Base-by-base conservation (phyloP, 1,140 invertebrate species). In the Drosophila bifasciata region DNA sequence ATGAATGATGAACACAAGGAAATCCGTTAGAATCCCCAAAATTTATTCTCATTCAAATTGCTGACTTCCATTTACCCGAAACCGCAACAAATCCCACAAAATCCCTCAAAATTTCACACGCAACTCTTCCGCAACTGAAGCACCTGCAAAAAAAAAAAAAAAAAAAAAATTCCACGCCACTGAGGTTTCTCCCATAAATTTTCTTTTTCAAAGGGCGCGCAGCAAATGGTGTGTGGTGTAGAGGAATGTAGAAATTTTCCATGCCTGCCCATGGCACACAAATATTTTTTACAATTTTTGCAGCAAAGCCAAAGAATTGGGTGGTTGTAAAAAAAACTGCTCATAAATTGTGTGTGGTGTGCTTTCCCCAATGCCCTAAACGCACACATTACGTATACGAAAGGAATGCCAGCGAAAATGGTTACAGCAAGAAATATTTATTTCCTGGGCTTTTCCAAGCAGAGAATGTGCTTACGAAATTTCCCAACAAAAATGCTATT, bases 401-500 rank as follows among this genome's bases (percentile, higher is more conserved):
- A 13, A 53, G 43, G 60, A 45, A 53, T 41, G 50, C 1, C 5
- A 15, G 11, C 45, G 41, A 53, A 68, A 68, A 55, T 11, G 43
- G 17, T 17, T 23, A 15, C 15, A 23, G 45, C 39, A 56, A 25
- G 66, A 55, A 73, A 74, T 64, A 75, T 78, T 79, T 64, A 75
- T 78, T 79, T 50, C 41, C 41, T 64, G 56, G 32, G 51, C 75
- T 75, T 75, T 80, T 81, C 79, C 73, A 81, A 83, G 73, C 67
- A 72, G 52, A 43, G 67, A 16, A 58, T 56, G 44, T 62, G 69
- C 77, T 85, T 86, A 70, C 81, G 81, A 85, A 86, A 85, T 85
- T 81, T 86, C 73, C 77, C 61, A 57, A n/a, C n/a, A 52, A 72
- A 56, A 51, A 50, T 13, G 49, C 70, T 84, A 84, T 84, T 84